phyloP scores from a whole-genome alignment of 2,113 vertebrate genomes.

The Pseudolaguvia tuberculata region DNA sequence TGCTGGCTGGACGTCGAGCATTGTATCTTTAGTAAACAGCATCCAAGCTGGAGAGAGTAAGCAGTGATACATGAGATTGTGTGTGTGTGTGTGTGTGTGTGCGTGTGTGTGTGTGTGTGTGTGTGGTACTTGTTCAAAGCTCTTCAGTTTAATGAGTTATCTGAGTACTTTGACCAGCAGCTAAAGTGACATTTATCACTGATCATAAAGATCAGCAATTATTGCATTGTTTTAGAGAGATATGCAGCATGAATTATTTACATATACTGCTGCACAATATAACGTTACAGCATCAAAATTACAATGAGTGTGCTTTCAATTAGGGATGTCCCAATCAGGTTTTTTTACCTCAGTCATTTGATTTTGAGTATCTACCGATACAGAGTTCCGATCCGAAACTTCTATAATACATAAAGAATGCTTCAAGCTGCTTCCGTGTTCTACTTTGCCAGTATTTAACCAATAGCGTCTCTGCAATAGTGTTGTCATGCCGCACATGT shows the following conservation, averaged over 20 bases:
- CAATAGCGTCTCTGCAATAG: no score
- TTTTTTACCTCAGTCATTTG: no score
- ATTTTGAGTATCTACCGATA: no score
- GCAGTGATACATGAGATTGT: constrained; percentile 10
- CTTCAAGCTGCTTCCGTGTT: no score
- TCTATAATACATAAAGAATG: no score
- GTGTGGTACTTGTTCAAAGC: background rate
- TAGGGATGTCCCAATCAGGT: no score
- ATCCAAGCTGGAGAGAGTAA: constrained; percentile 18
- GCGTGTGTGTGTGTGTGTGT: background rate
- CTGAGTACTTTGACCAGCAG: constrained; percentile 17
- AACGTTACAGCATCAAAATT: no score
- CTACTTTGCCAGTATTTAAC: no score
- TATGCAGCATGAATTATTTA: constrained; percentile 1
- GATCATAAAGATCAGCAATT: constrained; percentile 2
- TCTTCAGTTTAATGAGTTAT: background rate
- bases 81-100: background rate
- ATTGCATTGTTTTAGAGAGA: background rate
- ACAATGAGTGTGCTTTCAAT: no score
- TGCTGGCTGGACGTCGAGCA: background rate
- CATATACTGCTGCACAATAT: no score
- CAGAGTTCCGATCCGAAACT: no score
- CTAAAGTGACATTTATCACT: background rate
- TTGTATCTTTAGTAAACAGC: constrained; percentile 36
- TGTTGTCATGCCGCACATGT: no score